These are phyloP conservation scores for Amblyjoppa proteus DNA, from an alignment of 2,888 invertebrate species.

Conservation along the genomic window DNA sequence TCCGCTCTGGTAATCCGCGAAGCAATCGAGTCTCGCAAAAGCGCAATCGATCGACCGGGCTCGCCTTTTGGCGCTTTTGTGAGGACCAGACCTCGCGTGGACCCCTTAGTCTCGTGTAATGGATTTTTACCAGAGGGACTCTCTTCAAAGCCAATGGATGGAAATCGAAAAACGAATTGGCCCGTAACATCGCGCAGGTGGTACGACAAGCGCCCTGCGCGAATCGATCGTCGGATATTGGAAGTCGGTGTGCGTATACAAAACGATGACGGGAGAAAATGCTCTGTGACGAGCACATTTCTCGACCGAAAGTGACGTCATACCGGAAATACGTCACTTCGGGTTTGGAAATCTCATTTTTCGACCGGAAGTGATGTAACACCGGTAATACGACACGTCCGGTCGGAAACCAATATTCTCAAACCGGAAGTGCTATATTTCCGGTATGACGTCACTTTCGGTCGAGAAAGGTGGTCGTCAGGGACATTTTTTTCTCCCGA, in stretches of 20 bases:
- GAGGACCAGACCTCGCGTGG: conserved; percentile 13
- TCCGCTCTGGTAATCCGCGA: conserved; percentile 56
- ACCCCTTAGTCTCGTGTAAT: conserved; percentile 51
- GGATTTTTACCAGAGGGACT: conserved; percentile 49
- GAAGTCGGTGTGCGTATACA: not conserved
- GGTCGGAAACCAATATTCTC: too few relatives aligned
- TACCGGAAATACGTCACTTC: not conserved
- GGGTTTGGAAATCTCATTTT: not conserved
- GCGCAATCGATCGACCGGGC: conserved; percentile 48
- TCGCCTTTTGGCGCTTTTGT: conserved; percentile 54
- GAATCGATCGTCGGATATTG: conserved; percentile 9
- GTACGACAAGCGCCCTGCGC: not conserved
- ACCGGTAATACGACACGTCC: too few relatives aligned
- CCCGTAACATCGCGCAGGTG: conserved; percentile 17
- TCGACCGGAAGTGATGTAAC: too few relatives aligned
- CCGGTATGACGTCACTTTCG: not conserved
- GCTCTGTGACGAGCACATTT: not conserved
- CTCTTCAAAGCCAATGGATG: conserved; percentile 42
- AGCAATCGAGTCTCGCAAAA: conserved; percentile 62
- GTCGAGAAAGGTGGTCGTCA: too few relatives aligned
- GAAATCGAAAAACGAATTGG: conserved; percentile 43
- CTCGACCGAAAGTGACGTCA: not conserved
- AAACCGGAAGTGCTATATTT: too few relatives aligned
- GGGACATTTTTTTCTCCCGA: too few relatives aligned
- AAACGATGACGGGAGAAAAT: not conserved